Conservation (phyloP, 2,888 invertebrate genomes). For the Nephrocerus scutellatus region DNA sequence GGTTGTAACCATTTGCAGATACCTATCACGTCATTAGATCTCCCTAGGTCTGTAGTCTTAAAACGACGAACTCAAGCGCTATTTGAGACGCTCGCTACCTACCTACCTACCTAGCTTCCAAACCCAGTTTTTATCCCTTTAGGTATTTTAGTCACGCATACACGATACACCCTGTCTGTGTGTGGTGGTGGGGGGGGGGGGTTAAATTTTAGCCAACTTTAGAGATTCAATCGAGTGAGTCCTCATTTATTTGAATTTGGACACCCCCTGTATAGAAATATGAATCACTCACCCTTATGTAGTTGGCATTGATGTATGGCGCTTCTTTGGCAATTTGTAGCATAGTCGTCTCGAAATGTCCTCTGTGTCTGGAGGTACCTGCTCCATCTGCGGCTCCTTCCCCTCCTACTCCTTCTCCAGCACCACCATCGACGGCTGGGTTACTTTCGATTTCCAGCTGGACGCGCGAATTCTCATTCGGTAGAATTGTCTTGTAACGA, state of each 20-base stretch:
- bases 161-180: too few relatives aligned
- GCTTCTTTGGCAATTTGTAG: constrained; percentile 50
- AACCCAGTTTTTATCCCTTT: too few relatives aligned
- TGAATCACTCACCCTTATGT: constrained; percentile 63
- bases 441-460: constrained; percentile 49
- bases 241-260: neutral
- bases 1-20: too few relatives aligned
- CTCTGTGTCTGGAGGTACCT: neutral
- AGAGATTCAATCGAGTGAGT: neutral
- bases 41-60: too few relatives aligned
- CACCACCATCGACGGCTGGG: constrained; percentile 25
- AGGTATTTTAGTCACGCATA: too few relatives aligned
- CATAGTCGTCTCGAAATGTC: constrained; percentile 20
- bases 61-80: too few relatives aligned
- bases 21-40: too few relatives aligned
- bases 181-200: too few relatives aligned
- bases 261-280: neutral
- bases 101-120: too few relatives aligned
- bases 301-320: constrained; percentile 90
- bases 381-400: neutral
- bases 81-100: too few relatives aligned
- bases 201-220: too few relatives aligned
- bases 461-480: constrained; percentile 82
- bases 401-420: constrained; percentile 3
- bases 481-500: constrained; percentile 81